Evolutionary conservation across 2,888 invertebrate species (phyloP), one percentile per base, ranked within the genome.

Genomic region (Electrophaes corylata): DNA sequence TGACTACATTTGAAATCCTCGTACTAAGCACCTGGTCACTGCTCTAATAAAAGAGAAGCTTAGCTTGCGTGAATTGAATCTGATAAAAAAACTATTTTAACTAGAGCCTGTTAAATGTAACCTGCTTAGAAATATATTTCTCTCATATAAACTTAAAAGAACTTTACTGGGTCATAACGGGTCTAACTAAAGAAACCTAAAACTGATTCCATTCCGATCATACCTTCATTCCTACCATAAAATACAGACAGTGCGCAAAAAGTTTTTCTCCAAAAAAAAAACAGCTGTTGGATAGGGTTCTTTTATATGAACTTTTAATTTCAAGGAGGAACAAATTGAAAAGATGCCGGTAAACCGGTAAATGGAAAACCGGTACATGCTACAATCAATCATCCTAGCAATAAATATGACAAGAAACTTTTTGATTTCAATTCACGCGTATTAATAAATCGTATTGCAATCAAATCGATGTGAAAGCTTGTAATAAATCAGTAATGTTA

Each of bases 401-500:
- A 31, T 41, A 31, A 31, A 14, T 11, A 14, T 40, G 10, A 29
- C 37, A 33, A 20, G 29, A 33, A 26, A 37, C 12, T 41, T 33
- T 50, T 43, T 16, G 16, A 35, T 44, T 43, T 50, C 49, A 43
- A 44, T 26, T 26, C 2, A 20, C 16, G 5, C 19, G 14, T 31
- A 48, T 41, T 37, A 29, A 40, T 40, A 50, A 45, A 45, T 44
- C 33, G 19, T 41, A 50, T 14, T 49, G 44, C 43, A 49, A 44
- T 55, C 26, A 14, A 56, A 50, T 56, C n/a, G 14, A 18, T 43
- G 26, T 45, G 49, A 56, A 63, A 59, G 57, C 58, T 44, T 44
- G 48, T 53, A 54, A 63, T 66, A 66, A 64, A 63, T 66, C 62
- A 66, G 47, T 54, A 51, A 57, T 26, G 23, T 51, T 50, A 57